These are phyloP conservation scores for Crocuta crocuta DNA, from an alignment of 2,113 vertebrate genomes.

Conservation along the genomic window DNA sequence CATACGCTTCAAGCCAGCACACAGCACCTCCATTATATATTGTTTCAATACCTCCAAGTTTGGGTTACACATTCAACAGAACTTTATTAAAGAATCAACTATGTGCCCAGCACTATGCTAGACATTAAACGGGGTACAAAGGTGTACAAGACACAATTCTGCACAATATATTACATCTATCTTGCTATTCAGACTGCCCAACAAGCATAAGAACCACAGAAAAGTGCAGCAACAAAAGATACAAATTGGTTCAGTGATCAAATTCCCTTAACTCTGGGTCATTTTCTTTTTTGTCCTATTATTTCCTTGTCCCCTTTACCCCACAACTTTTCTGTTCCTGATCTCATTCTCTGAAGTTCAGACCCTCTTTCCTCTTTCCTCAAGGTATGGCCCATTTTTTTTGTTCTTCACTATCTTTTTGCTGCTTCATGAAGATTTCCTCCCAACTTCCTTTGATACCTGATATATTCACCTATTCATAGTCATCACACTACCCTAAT, in stretches of 20 bases:
- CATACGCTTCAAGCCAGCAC: not conserved
- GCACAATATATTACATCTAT: not conserved
- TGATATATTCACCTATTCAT: constrained; percentile 12
- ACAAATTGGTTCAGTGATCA: not conserved
- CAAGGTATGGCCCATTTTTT: constrained; percentile 31
- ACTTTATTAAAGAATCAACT: not conserved
- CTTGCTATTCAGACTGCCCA: not conserved
- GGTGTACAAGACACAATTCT: not conserved
- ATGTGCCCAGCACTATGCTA: not conserved
- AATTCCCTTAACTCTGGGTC: not conserved
- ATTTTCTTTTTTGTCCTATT: not conserved
- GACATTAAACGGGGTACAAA: not conserved
- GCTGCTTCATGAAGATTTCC: not conserved
- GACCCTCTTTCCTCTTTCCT: not conserved
- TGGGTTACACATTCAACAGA: not conserved
- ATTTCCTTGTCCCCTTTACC: not conserved
- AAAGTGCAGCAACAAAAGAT: not conserved
- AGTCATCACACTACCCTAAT: not conserved
- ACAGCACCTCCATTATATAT: not conserved
- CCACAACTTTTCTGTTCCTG: not conserved
- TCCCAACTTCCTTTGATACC: not conserved
- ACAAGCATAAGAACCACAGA: not conserved
- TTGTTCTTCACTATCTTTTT: constrained; percentile 22
- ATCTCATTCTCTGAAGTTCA: constrained; percentile 27
- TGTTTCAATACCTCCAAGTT: not conserved